These are phyloP conservation scores for Ianthella basta DNA, from an alignment of 37 sponge, comb jelly and placozoan species.

Conservation along the genomic window DNA sequence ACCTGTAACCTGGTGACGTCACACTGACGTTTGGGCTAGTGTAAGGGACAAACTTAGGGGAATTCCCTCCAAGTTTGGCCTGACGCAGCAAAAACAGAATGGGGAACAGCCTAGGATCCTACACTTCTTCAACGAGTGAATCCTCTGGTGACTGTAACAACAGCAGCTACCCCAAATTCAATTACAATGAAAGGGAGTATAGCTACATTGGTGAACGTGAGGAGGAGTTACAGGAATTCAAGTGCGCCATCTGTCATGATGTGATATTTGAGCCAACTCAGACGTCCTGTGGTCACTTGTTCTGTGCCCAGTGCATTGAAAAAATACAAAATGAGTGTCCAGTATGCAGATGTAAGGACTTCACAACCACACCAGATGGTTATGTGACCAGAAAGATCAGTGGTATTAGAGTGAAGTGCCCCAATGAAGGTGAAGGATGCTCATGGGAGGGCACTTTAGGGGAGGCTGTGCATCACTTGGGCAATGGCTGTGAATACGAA, in stretches of 20 bases:
- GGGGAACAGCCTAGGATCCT: no score
- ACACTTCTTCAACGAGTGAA: no score
- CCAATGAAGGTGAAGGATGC: not conserved
- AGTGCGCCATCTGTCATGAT: slow-evolving; percentile 8
- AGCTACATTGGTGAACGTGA: not conserved
- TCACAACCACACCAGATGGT: not conserved
- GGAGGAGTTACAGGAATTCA: not conserved
- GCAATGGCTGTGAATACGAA: not conserved
- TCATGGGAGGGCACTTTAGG: not conserved
- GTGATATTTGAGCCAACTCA: not conserved
- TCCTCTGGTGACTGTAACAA: no score
- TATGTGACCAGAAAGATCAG: not conserved
- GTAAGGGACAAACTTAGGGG: no score
- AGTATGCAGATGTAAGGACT: not conserved
- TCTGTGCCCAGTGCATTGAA: slow-evolving; percentile 5
- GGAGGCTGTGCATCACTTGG: not conserved
- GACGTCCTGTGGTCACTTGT: slow-evolving; percentile 23
- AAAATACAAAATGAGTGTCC: not conserved
- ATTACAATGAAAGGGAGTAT: not conserved
- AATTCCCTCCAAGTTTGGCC: no score
- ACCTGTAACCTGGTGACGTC: no score
- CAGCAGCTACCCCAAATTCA: not conserved
- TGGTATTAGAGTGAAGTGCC: not conserved
- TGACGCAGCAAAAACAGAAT: no score
- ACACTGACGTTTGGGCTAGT: no score